Evolutionary conservation across 2,888 invertebrate genomes (phyloP), one percentile per base, ranked within the genome.

Genomic region (Rhingia campestris): DNA sequence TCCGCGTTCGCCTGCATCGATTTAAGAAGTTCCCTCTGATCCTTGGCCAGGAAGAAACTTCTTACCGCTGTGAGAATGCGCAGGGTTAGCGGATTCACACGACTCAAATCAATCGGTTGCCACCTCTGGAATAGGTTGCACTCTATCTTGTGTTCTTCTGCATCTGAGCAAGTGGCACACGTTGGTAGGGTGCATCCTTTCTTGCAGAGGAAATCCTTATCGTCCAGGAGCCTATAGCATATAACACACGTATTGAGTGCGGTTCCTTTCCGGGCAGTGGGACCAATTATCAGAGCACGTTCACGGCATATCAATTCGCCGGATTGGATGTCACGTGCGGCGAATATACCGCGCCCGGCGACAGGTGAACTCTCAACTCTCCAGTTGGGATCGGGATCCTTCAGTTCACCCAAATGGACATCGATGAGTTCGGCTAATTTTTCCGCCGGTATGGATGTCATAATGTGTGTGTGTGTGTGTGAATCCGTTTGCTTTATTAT

Each of bases 261-360:
- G 12, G 93, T 89, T 56, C 91, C 90, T 33, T 91, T 90, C 70
- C 93, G 92, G 54, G 93, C 92, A 39, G 95, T 93, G 0, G 96
- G 95, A 0, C 96, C 96, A 61, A 94, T 91, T 69, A 96, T 92
- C 47, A 96, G 90, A 0, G 96, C 94, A 67, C 91, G 92, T 89
- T 96, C 96, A 6, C 93, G 92, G 87, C 95, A 95, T 39, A 97
- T 93, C 49, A 94, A 90, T 90, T 96, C 95, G 35, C 95, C 95
- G 6, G 92, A 88, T 63, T 91, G 88, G 45, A 96, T 94, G 87
- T 95, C 93, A 75, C 94, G 92, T 0, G 91, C 92, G 3, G 96
- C 95, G 86, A 96, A 93, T 6, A 96, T 88, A 6, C 96, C 96
- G 37, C 95, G 94, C 4, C 96, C 96, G 58, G 94, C 93, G 3